A percentile compares a stretch with the other conserved stretches of the same genome.
Conservation (phyloP, 2,113 vertebrate genomes). For the Pelmatolapia mariae region DNA sequence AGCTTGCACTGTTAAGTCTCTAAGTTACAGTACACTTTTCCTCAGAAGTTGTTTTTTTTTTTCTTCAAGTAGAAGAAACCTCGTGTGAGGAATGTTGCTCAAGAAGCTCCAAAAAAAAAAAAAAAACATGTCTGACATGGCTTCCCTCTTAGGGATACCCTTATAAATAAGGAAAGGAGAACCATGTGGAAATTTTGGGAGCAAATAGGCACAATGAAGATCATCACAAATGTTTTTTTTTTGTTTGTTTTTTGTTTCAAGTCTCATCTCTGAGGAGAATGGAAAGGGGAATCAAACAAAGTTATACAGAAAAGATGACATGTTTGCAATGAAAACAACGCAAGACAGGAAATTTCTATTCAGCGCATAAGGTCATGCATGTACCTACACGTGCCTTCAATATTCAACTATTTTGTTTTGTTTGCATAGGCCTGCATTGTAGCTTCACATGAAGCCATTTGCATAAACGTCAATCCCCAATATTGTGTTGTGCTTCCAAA, state of each 20-base stretch:
- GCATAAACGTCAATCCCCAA: background rate
- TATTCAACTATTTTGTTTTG: background rate
- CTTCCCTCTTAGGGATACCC: conserved; percentile 30
- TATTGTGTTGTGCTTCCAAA: background rate
- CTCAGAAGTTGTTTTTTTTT: conserved; percentile 43
- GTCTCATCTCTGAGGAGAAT: conserved; percentile 14
- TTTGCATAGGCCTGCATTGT: background rate
- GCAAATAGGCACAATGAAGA: conserved; percentile 57
- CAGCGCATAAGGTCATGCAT: background rate
- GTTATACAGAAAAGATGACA: conserved; percentile 5
- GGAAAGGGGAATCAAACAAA: conserved; percentile 15
- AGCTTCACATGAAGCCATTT: background rate
- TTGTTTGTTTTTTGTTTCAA: conserved; percentile 22
- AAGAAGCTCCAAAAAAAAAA: conserved; percentile 26
- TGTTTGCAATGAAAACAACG: background rate
- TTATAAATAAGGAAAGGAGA: conserved; percentile 57
- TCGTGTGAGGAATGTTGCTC: conserved; percentile 54
- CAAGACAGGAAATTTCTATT: background rate
- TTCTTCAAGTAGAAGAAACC: conserved; percentile 41
- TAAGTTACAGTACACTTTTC: conserved; percentile 52
- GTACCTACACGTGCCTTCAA: background rate
- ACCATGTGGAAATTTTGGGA: conserved; percentile 51
- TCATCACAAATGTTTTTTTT: conserved; percentile 24
- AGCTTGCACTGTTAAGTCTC: conserved; percentile 50
- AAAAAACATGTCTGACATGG: conserved; percentile 32